These are phyloP conservation scores for Diadophis punctatus DNA, from an alignment of 2,113 vertebrate species.

Conservation along the genomic window DNA sequence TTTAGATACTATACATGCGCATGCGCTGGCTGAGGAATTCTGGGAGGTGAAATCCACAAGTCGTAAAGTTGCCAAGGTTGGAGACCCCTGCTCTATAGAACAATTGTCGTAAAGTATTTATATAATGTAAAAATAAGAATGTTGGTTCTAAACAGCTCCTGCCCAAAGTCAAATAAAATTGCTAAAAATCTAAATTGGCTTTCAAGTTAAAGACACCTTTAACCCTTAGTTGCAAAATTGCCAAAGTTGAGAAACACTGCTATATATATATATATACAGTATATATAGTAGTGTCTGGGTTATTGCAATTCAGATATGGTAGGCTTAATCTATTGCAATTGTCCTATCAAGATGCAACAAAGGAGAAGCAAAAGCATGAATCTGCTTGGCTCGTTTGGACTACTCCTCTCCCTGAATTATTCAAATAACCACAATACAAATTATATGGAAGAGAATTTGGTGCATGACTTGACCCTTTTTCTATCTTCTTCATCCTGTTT, in stretches of 20 bases:
- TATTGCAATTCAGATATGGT: not conserved
- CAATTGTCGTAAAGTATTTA: constrained; percentile 2
- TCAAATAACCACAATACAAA: not conserved
- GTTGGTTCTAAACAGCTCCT: not conserved
- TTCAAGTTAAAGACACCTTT: too few species aligned
- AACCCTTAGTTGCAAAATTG: not conserved
- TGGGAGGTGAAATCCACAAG: too few species aligned
- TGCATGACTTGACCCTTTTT: not conserved
- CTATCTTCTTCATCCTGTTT: not conserved
- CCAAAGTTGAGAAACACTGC: not conserved
- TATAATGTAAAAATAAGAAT: not conserved
- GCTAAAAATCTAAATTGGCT: not conserved
- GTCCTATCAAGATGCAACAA: not conserved
- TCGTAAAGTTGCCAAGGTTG: too few species aligned
- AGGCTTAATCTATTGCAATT: not conserved
- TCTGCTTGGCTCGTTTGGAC: not conserved
- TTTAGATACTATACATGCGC: not conserved
- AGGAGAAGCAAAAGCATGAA: not conserved
- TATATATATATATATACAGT: not conserved
- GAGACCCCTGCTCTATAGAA: too few species aligned
- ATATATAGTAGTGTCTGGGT: not conserved
- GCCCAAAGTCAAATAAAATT: not conserved
- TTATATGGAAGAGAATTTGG: not conserved
- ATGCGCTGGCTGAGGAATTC: too few species aligned
- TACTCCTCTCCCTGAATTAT: not conserved